Percentiles rank a stretch among this genome's conserved stretches.
Conservation (phyloP, 1,140 invertebrate species). For the Drosophila takahashii region DNA sequence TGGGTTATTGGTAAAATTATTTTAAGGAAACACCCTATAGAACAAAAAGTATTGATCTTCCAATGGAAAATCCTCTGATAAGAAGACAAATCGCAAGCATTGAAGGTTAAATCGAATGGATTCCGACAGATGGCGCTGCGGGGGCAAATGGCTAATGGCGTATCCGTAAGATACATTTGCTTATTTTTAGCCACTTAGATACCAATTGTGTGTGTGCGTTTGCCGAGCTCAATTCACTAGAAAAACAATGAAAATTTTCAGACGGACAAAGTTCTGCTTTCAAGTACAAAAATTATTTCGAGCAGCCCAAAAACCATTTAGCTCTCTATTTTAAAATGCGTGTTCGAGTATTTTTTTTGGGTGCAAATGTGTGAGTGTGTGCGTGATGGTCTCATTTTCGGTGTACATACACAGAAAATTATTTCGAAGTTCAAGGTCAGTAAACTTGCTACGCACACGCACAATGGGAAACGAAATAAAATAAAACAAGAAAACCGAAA, state of each 20-base stretch:
- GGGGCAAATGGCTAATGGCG: slow-evolving; percentile 34
- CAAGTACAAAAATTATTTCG: slow-evolving; percentile 28
- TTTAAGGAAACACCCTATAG: no score
- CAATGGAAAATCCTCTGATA: neutral
- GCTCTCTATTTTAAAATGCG: slow-evolving; percentile 42
- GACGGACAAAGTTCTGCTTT: slow-evolving; percentile 44
- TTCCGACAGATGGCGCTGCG: slow-evolving; percentile 39
- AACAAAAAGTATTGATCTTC: neutral
- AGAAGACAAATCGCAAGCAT: neutral
- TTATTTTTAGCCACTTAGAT: slow-evolving; percentile 39
- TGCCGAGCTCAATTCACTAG: slow-evolving; percentile 41
- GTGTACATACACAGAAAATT: slow-evolving; percentile 63
- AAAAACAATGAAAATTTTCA: slow-evolving; percentile 50
- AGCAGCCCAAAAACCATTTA: slow-evolving; percentile 10
- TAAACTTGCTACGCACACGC: slow-evolving; percentile 84
- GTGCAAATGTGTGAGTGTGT: slow-evolving; percentile 20
- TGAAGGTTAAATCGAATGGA: slow-evolving; percentile 1
- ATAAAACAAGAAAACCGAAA: slow-evolving; percentile 22
- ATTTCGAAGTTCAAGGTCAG: slow-evolving; percentile 84
- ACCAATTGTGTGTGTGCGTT: slow-evolving; percentile 19
- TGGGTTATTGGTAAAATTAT: no score
- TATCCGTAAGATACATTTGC: slow-evolving; percentile 37
- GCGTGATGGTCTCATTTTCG: slow-evolving; percentile 60
- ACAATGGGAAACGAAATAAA: slow-evolving; percentile 58
- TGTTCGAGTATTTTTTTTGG: slow-evolving; percentile 18